phyloP scores from a whole-genome alignment of 2,888 invertebrate genomes.

The Neuroscelio doddi region DNA sequence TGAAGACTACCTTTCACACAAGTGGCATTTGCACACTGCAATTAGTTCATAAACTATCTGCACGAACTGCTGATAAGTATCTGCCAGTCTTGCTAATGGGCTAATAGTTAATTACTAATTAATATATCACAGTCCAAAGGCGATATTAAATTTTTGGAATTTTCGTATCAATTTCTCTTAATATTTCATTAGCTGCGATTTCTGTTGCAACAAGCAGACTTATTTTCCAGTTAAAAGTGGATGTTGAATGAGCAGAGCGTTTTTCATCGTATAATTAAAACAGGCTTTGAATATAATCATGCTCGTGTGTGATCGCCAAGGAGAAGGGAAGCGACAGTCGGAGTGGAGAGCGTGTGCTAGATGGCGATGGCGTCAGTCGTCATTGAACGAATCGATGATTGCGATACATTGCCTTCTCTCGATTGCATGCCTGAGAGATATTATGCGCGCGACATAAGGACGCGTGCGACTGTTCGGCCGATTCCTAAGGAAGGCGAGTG shows the following conservation, averaged over 20 bases:
- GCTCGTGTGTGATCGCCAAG: slow-evolving; percentile 5
- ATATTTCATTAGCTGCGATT: no score
- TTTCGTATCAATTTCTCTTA: no score
- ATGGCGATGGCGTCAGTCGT: slow-evolving; percentile 50
- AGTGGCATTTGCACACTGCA: slow-evolving; percentile 7
- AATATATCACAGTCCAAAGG: no score
- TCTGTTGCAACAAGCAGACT: no score
- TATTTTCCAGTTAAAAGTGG: slow-evolving; percentile 8
- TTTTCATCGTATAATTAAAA: slow-evolving; percentile 7
- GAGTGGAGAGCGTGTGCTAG: slow-evolving; percentile 45
- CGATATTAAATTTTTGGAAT: no score
- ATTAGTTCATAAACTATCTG: no score
- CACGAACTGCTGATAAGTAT: no score
- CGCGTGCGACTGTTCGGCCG: slow-evolving; percentile 31
- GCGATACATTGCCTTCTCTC: slow-evolving; percentile 41
- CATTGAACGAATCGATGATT: slow-evolving; percentile 47
- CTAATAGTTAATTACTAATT: no score
- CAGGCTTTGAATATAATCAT: slow-evolving; percentile 23
- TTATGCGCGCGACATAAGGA: slow-evolving; percentile 20
- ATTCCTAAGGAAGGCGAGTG: slow-evolving; percentile 10
- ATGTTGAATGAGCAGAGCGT: slow-evolving; percentile 16
- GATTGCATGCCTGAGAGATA: no score
- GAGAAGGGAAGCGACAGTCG: slow-evolving; percentile 38
- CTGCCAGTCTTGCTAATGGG: no score
- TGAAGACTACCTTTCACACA: slow-evolving; percentile 4